Percentiles rank a stretch among this genome's conserved stretches.
Evolutionary conservation across 2,888 invertebrate genomes (phyloP).

Genomic region (Heliconius hortense): DNA sequence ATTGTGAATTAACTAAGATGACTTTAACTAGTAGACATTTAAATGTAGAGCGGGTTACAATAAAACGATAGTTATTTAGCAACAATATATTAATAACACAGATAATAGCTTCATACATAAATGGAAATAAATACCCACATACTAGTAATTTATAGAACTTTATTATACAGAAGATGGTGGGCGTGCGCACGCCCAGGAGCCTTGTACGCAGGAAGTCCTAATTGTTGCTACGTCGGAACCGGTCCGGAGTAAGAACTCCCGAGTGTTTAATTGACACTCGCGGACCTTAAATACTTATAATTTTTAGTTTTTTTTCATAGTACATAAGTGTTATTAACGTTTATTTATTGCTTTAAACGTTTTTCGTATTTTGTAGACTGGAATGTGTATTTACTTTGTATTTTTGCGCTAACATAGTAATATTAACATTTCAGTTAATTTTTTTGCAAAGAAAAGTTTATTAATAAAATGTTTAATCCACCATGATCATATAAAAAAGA

Average conservation of each 20-base stretch:
- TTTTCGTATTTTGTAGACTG: not conserved
- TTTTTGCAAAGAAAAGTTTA: not conserved
- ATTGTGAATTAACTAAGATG: not conserved
- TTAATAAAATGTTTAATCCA: not conserved
- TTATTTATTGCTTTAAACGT: not conserved
- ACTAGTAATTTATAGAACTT: constrained; percentile 13
- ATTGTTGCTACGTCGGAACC: constrained; percentile 52
- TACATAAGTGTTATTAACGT: not conserved
- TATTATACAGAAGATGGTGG: constrained; percentile 25
- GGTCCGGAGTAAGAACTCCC: constrained; percentile 20
- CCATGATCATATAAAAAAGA: not conserved
- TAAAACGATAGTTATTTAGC: constrained; percentile 15
- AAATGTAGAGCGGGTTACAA: not conserved
- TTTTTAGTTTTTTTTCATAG: not conserved
- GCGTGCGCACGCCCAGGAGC: constrained; percentile 37
- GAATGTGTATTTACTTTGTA: not conserved
- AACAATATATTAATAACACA: not conserved
- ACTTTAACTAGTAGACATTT: not conserved
- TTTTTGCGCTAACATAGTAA: not conserved
- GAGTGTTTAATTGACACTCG: constrained; percentile 30
- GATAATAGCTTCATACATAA: constrained; percentile 15
- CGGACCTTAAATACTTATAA: constrained; percentile 13
- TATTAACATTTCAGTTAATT: not conserved
- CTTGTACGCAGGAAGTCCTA: constrained; percentile 66
- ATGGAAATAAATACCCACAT: constrained; percentile 25